phyloP scores from a whole-genome alignment of 2,888 invertebrate genomes.

The Latrodectus hesperus region DNA sequence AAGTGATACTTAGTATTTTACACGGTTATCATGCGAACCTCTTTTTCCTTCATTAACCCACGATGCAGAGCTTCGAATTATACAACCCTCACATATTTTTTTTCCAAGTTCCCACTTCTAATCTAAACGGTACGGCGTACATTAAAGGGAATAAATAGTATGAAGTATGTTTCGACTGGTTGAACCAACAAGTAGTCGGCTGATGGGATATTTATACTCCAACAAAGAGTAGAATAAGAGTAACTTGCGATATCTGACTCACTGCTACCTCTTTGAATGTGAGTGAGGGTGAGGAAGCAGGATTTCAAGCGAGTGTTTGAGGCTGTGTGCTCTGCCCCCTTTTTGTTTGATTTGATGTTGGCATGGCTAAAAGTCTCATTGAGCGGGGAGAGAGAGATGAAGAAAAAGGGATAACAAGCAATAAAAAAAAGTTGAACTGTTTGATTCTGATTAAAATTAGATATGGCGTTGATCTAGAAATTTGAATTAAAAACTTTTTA shows the following conservation, averaged over 20 bases:
- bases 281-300: neutral
- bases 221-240: neutral
- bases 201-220: neutral
- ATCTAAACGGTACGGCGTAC: constrained; percentile 1
- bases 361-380: neutral
- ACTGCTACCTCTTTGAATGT: constrained; percentile 31
- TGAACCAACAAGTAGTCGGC: constrained; percentile 14
- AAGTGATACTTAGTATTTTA: no score
- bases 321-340: neutral
- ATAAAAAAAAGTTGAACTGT: no score
- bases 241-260: neutral
- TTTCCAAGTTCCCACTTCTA: constrained; percentile 9
- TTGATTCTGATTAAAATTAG: no score
- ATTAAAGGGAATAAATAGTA: constrained; percentile 4
- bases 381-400: neutral
- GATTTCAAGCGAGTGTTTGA: constrained; percentile 14
- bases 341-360: constrained; percentile 14
- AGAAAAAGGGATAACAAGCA: no score
- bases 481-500: no score
- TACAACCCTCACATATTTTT: no score
- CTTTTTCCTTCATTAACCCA: no score
- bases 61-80: no score
- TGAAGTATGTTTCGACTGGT: neutral
- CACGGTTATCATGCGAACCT: no score
- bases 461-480: no score